Conservation (phyloP, 2,888 invertebrate species). For the Portevinia maculata region DNA sequence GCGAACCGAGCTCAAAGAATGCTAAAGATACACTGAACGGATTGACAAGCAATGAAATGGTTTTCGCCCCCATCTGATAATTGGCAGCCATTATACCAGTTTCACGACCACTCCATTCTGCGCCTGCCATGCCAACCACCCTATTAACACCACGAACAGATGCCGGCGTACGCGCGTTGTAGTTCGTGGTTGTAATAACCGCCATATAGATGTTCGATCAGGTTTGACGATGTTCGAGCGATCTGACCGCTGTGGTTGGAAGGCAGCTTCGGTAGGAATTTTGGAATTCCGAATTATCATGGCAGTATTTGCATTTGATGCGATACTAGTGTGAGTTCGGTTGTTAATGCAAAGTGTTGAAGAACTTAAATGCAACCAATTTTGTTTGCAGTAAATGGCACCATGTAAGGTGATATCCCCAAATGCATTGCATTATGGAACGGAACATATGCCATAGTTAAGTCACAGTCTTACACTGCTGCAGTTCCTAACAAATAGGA, state of each 20-base stretch:
- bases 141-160: constrained; percentile 52
- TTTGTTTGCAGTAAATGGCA: too few relatives aligned
- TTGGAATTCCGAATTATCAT: not conserved
- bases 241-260: not conserved
- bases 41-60: constrained; percentile 53
- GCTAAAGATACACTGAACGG: constrained; percentile 67
- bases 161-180: constrained; percentile 10
- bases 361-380: too few relatives aligned
- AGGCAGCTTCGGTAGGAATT: not conserved
- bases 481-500: too few relatives aligned
- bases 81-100: constrained; percentile 71
- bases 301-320: not conserved
- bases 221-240: constrained; percentile 43
- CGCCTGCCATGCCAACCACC: constrained; percentile 64
- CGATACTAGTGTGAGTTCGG: too few relatives aligned
- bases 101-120: constrained; percentile 42
- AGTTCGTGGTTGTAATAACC: not conserved
- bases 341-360: too few relatives aligned
- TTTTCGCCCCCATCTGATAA: constrained; percentile 69
- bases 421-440: too few relatives aligned
- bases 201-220: constrained; percentile 26
- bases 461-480: too few relatives aligned
- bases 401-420: too few relatives aligned
- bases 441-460: too few relatives aligned
- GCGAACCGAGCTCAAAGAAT: constrained; percentile 64